phyloP scores from a whole-genome alignment of 2,888 invertebrate genomes.

The Dugesia japonica region DNA sequence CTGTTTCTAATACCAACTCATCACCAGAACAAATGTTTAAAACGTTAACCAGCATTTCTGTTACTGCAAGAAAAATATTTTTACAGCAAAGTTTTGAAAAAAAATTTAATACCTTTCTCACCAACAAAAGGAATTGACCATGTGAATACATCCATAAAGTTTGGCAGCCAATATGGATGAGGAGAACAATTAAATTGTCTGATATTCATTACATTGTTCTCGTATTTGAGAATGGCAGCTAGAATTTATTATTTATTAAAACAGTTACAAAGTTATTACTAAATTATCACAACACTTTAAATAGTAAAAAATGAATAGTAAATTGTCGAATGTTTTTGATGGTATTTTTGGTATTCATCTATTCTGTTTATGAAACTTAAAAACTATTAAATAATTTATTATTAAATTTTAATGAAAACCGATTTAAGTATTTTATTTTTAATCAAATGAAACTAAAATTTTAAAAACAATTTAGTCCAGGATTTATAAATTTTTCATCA shows the following conservation, averaged over 20 bases:
- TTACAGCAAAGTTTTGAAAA: no score
- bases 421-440: no score
- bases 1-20: slow-evolving; percentile 56
- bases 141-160: slow-evolving; percentile 99
- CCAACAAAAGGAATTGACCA: slow-evolving; percentile 97
- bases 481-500: no score
- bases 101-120: slow-evolving; percentile 65
- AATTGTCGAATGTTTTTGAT: no score
- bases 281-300: no score
- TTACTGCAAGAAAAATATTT: slow-evolving; percentile 53
- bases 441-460: no score
- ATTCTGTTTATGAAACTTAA: no score
- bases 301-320: no score
- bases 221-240: slow-evolving; percentile 98
- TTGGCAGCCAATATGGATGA: slow-evolving; percentile 98
- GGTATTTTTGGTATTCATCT: no score
- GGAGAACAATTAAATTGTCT: slow-evolving; percentile 99
- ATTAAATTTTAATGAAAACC: no score
- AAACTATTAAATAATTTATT: no score
- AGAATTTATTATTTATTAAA: not conserved
- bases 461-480: no score
- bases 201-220: slow-evolving; percentile 99
- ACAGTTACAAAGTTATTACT: not conserved
- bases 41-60: slow-evolving; percentile 98
- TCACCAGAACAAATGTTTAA: slow-evolving; percentile 99